These are phyloP conservation scores for Zaprionus lineosus DNA, from an alignment of 2,888 invertebrate species.

Conservation along the genomic window DNA sequence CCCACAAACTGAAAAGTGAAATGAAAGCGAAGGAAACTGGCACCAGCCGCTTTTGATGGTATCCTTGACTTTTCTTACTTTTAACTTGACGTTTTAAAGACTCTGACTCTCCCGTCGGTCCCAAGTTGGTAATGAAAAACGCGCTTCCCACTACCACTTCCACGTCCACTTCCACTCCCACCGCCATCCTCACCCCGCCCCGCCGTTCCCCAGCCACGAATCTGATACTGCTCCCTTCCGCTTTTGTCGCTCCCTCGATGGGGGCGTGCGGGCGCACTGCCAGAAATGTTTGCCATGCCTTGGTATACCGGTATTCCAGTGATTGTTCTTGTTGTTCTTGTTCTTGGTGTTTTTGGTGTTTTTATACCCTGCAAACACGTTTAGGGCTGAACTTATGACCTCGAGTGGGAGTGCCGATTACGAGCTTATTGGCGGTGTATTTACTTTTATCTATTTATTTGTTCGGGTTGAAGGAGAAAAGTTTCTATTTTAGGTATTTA, in stretches of 20 bases:
- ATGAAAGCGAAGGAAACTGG: conserved; percentile 63
- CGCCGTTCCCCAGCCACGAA: conserved; percentile 28
- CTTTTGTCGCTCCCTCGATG: conserved; percentile 42
- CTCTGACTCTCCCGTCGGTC: conserved; percentile 29
- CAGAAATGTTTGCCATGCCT: conserved; percentile 68
- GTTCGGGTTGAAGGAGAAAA: too few relatives aligned
- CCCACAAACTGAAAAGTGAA: conserved; percentile 49
- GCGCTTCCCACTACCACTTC: too few relatives aligned
- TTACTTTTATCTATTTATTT: too few relatives aligned
- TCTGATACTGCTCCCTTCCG: neutral
- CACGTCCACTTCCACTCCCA: too few relatives aligned
- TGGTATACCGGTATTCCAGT: conserved; percentile 43
- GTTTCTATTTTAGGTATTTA: too few relatives aligned
- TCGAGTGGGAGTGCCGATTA: too few relatives aligned
- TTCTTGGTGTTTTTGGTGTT: conserved; percentile 13
- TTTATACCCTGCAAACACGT: conserved; percentile 28
- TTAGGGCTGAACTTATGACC: neutral
- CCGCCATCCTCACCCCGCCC: too few relatives aligned
- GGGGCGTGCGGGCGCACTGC: conserved; percentile 65
- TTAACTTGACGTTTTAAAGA: conserved; percentile 59
- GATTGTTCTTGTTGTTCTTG: conserved; percentile 3
- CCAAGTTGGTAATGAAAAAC: conserved; percentile 68
- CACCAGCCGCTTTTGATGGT: conserved; percentile 65
- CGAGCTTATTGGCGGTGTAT: too few relatives aligned
- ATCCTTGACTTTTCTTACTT: conserved; percentile 76